Percentiles rank a stretch among this genome's conserved stretches.
phyloP scores from a whole-genome alignment of 2,113 vertebrate genomes.

The Nesospiza acunhae region DNA sequence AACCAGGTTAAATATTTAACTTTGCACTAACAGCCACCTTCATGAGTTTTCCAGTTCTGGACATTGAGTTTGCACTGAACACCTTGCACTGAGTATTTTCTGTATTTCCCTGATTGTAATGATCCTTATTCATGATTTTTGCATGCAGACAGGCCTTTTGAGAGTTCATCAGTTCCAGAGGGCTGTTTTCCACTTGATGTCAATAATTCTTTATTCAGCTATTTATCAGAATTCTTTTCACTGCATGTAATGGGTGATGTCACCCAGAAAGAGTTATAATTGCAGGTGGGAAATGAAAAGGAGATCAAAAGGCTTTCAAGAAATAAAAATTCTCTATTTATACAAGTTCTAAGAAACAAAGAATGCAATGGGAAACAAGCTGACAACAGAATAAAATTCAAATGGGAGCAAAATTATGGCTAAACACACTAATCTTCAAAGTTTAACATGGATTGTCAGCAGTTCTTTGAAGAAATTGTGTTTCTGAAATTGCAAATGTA shows the following conservation, averaged over 20 bases:
- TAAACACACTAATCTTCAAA: slow-evolving; percentile 37
- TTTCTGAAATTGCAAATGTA: not conserved
- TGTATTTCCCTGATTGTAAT: not conserved
- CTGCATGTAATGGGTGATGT: not conserved
- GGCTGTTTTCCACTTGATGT: slow-evolving; percentile 35
- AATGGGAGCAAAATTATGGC: slow-evolving; percentile 14
- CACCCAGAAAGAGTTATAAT: slow-evolving; percentile 14
- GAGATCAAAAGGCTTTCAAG: slow-evolving; percentile 36
- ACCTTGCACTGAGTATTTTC: not conserved
- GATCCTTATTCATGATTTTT: not conserved
- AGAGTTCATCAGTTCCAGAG: slow-evolving; percentile 24
- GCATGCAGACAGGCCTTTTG: not conserved
- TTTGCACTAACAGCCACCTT: not conserved
- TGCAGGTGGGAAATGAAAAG: slow-evolving; percentile 37
- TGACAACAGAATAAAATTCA: not conserved
- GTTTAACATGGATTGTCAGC: slow-evolving; percentile 9
- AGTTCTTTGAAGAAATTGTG: slow-evolving; percentile 15
- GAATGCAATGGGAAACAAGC: not conserved
- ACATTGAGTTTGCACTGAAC: not conserved
- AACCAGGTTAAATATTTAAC: not conserved
- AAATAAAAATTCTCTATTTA: slow-evolving; percentile 43
- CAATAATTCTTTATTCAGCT: slow-evolving; percentile 22
- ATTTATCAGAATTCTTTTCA: slow-evolving; percentile 15
- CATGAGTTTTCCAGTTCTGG: not conserved
- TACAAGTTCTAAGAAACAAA: slow-evolving; percentile 34